A percentile compares a stretch with the other conserved stretches of the same genome.
phyloP scores from a whole-genome alignment of 2,113 vertebrate species.

The Siniperca knerii region DNA sequence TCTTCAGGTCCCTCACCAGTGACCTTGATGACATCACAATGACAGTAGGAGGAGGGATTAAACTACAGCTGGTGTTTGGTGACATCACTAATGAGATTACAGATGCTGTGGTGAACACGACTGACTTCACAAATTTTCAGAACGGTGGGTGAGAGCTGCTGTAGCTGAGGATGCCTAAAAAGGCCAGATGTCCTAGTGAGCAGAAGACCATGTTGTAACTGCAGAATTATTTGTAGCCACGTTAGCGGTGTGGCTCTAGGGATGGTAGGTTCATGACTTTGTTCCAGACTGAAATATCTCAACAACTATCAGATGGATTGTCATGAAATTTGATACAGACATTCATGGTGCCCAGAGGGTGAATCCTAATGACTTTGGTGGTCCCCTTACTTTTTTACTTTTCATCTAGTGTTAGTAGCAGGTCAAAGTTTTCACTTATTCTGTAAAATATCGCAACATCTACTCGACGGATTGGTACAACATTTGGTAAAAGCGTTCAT shows the following conservation, averaged over 20 bases:
- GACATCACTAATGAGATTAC: conserved; percentile 80
- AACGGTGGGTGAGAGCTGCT: conserved; percentile 32
- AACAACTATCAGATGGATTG: neutral
- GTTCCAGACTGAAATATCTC: neutral
- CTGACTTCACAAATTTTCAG: conserved; percentile 69
- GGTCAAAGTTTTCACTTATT: no score
- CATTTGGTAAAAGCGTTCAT: no score
- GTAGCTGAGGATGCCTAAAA: neutral
- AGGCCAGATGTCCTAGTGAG: neutral
- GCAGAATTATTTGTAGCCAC: neutral
- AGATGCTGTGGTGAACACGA: conserved; percentile 80
- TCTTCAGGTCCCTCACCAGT: conserved; percentile 65
- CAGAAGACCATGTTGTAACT: neutral
- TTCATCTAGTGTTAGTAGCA: no score
- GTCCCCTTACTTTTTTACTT: no score
- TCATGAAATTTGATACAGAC: no score
- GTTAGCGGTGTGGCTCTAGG: neutral
- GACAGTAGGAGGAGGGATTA: conserved; percentile 36
- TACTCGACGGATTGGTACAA: no score
- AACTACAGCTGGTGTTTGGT: conserved; percentile 73
- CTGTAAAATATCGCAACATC: no score
- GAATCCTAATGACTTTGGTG: no score
- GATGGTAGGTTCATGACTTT: neutral
- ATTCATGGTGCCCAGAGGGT: no score
- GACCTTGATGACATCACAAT: conserved; percentile 68